Evolutionary conservation across 2,888 invertebrate species (phyloP).

Genomic region (Melolontha melolontha): DNA sequence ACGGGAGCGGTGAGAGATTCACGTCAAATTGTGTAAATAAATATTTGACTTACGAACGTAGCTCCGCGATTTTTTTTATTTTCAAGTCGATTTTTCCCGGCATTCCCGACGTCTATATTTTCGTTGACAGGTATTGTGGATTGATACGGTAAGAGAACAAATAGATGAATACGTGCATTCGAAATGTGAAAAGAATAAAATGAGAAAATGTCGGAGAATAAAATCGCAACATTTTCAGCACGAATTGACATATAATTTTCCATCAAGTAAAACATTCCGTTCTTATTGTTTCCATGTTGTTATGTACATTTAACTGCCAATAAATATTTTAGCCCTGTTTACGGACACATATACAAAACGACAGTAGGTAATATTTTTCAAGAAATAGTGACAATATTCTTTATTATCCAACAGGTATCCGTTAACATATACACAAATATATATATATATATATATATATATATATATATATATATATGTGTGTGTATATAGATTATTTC

Average conservation of each 20-base stretch:
- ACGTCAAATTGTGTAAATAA: slow-evolving; percentile 35
- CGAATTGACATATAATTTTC: slow-evolving; percentile 4
- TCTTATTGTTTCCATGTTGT: background rate
- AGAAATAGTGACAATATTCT: too few species aligned
- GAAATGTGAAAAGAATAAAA: background rate
- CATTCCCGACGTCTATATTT: slow-evolving; percentile 27
- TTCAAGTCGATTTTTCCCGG: slow-evolving; percentile 6
- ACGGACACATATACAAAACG: too few species aligned
- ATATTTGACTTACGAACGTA: slow-evolving; percentile 30
- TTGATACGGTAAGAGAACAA: slow-evolving; percentile 25
- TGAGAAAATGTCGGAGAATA: background rate
- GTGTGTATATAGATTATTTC: too few species aligned
- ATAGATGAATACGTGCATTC: slow-evolving; percentile 14
- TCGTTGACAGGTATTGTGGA: slow-evolving; percentile 36
- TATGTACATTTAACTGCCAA: too few species aligned
- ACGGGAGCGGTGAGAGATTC: slow-evolving; percentile 1
- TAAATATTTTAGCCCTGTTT: too few species aligned
- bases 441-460: too few species aligned
- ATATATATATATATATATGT: too few species aligned
- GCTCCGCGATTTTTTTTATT: slow-evolving; percentile 1
- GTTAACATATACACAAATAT: too few species aligned
- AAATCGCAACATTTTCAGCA: background rate
- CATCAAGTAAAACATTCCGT: background rate
- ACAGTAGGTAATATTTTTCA: too few species aligned
- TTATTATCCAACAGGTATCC: too few species aligned